Evolutionary conservation across 2,888 invertebrate species (phyloP).

Genomic region (Linnaemya tessellans): DNA sequence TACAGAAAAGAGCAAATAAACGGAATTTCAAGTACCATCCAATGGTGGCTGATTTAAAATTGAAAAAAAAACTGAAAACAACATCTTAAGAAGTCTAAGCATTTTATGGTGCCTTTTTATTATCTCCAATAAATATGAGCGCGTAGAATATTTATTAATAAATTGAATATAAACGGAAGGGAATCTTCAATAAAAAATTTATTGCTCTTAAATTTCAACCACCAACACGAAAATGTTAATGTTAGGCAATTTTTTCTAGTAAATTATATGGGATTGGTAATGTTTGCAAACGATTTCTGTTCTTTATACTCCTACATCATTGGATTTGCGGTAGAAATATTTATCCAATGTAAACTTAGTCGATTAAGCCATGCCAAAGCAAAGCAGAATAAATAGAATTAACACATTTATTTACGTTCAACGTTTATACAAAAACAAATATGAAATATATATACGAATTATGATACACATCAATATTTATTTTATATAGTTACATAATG

Average conservation of each 20-base stretch:
- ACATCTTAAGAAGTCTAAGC: neutral
- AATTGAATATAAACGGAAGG: neutral
- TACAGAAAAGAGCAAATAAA: slow-evolving; percentile 32
- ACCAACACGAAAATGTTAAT: neutral
- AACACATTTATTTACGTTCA: neutral
- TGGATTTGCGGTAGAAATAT: neutral
- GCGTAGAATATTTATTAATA: neutral
- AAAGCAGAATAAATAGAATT: neutral
- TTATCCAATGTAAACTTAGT: neutral
- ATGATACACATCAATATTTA: too few relatives aligned
- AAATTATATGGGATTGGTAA: neutral
- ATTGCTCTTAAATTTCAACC: neutral
- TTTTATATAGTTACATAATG: too few relatives aligned
- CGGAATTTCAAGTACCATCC: neutral
- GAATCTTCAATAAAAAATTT: neutral
- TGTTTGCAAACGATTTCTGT: neutral
- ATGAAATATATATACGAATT: neutral
- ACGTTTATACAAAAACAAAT: neutral
- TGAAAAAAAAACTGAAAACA: neutral
- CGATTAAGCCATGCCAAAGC: slow-evolving; percentile 11
- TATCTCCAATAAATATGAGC: neutral
- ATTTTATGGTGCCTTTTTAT: slow-evolving; percentile 33
- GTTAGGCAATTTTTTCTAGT: neutral
- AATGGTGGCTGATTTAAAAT: neutral
- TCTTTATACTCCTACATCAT: neutral